These are phyloP conservation scores for Gastracanthus pulcherrimus DNA, from an alignment of 2,888 invertebrate species.

Conservation along the genomic window DNA sequence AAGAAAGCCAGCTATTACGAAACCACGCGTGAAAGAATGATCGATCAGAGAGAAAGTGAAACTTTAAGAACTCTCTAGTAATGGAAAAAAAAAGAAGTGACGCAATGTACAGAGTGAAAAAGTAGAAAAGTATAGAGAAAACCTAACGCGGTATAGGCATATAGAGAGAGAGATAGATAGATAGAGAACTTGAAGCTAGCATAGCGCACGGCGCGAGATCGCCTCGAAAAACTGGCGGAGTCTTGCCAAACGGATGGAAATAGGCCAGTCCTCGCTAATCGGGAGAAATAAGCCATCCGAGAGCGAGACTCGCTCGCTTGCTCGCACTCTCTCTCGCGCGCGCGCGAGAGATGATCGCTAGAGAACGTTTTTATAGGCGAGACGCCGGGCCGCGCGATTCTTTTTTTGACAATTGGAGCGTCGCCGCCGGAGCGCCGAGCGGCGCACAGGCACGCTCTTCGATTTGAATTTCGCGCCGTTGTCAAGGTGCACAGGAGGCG, in stretches of 20 bases:
- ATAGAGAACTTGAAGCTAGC: not conserved
- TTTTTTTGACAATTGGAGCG: conserved; percentile 35
- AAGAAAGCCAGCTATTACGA: conserved; percentile 33
- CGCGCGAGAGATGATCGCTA: not conserved
- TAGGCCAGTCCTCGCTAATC: conserved; percentile 58
- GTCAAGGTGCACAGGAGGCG: not conserved
- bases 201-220: not conserved
- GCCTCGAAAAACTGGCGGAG: conserved; percentile 29
- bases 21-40: not conserved
- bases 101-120: not conserved
- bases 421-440: not conserved
- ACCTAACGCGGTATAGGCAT: not conserved
- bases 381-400: too few relatives aligned
- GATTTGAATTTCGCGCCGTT: conserved; percentile 24
- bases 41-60: not conserved
- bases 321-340: not conserved
- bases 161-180: not conserved
- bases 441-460: not conserved
- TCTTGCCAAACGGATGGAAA: conserved; percentile 62
- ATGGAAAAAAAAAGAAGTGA: not conserved
- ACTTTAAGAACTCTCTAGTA: not conserved
- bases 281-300: conserved; percentile 39
- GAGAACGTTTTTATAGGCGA: not conserved
- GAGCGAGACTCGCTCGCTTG: too few relatives aligned
- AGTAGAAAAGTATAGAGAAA: not conserved